phyloP scores from a whole-genome alignment of 2,888 invertebrate species.

The Cybosia mesomella region DNA sequence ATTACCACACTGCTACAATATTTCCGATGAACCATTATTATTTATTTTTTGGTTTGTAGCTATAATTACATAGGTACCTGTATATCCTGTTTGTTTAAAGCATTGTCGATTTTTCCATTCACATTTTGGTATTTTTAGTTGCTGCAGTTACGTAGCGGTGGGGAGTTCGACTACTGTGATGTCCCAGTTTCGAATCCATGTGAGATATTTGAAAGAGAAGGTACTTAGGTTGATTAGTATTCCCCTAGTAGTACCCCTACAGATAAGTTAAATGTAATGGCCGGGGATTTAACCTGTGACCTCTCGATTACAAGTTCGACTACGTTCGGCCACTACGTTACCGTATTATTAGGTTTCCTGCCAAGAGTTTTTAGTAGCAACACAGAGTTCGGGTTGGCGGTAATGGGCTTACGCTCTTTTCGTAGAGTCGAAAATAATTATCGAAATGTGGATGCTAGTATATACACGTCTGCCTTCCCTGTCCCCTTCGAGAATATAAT shows the following conservation, averaged over 20 bases:
- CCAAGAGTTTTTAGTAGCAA: too few species aligned
- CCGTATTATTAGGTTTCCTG: too few species aligned
- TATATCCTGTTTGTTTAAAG: background rate
- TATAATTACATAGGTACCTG: constrained; percentile 3
- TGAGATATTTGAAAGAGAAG: background rate
- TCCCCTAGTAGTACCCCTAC: too few species aligned
- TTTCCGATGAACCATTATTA: background rate
- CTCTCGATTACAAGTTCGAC: background rate
- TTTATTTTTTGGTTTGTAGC: background rate
- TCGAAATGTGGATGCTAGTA: background rate
- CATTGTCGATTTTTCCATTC: background rate
- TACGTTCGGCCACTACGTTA: too few species aligned
- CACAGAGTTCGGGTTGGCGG: too few species aligned
- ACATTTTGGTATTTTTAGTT: background rate
- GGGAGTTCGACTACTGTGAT: background rate
- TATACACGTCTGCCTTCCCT: background rate
- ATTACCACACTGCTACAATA: background rate
- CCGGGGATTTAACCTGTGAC: background rate
- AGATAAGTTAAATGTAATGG: background rate
- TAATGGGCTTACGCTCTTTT: too few species aligned
- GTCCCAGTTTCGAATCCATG: background rate
- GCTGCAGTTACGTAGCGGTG: background rate
- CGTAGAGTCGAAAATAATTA: too few species aligned
- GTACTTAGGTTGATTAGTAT: too few species aligned
- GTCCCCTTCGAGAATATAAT: background rate